These are phyloP conservation scores for Percina caprodes DNA, from an alignment of 2,113 vertebrate species.

Conservation along the genomic window DNA sequence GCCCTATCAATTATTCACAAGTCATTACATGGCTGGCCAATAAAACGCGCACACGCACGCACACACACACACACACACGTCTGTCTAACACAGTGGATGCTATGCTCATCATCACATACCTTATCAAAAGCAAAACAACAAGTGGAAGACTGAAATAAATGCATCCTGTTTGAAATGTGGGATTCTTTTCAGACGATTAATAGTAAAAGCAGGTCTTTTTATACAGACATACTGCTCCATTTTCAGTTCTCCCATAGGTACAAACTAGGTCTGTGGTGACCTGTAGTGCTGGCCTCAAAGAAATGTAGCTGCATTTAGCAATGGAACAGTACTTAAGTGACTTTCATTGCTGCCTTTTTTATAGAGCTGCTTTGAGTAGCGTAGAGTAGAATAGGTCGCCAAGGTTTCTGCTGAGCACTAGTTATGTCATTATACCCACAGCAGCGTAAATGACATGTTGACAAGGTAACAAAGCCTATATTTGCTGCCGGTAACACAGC, in stretches of 20 bases:
- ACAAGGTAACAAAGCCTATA: conserved; percentile 8
- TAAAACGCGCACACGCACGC: conserved; percentile 35
- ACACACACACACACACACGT: not conserved
- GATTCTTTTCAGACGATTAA: not conserved
- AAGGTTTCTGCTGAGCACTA: conserved; percentile 25
- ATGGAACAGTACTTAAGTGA: not conserved
- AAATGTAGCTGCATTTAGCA: not conserved
- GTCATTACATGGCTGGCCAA: conserved; percentile 32
- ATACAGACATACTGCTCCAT: conserved; percentile 1
- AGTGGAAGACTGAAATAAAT: not conserved
- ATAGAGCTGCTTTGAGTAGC: not conserved
- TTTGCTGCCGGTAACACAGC: conserved; percentile 10
- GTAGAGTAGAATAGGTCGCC: not conserved
- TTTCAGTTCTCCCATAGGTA: conserved; percentile 24
- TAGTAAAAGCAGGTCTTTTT: conserved; percentile 13
- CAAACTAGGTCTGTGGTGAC: conserved; percentile 23
- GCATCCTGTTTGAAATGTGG: not conserved
- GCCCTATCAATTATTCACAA: conserved; percentile 78
- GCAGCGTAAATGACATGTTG: conserved; percentile 3
- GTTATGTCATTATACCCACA: conserved; percentile 18
- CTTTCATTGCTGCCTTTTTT: not conserved
- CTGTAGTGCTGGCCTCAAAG: not conserved
- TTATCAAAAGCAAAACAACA: not conserved
- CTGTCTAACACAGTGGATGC: not conserved
- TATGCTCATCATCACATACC: not conserved